Base-by-base conservation (phyloP, 2,888 invertebrate genomes). In the Tenthredo mesomela region DNA sequence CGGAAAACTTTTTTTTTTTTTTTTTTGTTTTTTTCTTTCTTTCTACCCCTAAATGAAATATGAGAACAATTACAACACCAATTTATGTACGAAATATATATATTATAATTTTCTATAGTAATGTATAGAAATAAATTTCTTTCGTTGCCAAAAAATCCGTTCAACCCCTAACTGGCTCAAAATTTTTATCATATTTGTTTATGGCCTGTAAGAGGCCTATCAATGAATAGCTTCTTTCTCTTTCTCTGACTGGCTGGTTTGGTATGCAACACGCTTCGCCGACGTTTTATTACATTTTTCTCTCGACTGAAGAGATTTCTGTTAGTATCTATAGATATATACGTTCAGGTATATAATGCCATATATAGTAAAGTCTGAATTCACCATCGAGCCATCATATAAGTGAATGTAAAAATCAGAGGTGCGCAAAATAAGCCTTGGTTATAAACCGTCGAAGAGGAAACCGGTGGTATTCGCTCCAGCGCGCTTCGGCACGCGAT, bases 211-310 rank as follows among this genome's bases (percentile, higher is more conserved):
- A 25, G 61, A 25, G 25, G 25, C 25, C 25, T 21, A 21, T 61
- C 61, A 61, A 61, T 61, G 61, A 25, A 25, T 61, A 61, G 25
- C 40, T n/a, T 43, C n/a, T 12, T 21, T 71, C 40, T 61, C 25
- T 21, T 21, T 61, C 61, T 25, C 9, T 7, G 18, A 37, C 3
- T 5, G 4, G 4, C 2, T 73, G 33, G n/a, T 21, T 50, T 77
- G 29, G 54, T 50, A 77, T 77, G 77, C 77, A 47, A n/a, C 29
- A 77, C 77, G 77, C 77, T 77, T 77, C 77, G 21, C 50, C 77
- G 77, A 29, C 18, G 29, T 47, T 47, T 29, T 50, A 29, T 77
- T 47, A 29, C 18, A 29, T 15, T 50, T 77, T 77, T 50, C 50
- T 29, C 29, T 77, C 61, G 25, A 50, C 50, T 47, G 15, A 1